Evolutionary conservation across 2,888 invertebrate genomes (phyloP).

Genomic region (Lysandra coridon): DNA sequence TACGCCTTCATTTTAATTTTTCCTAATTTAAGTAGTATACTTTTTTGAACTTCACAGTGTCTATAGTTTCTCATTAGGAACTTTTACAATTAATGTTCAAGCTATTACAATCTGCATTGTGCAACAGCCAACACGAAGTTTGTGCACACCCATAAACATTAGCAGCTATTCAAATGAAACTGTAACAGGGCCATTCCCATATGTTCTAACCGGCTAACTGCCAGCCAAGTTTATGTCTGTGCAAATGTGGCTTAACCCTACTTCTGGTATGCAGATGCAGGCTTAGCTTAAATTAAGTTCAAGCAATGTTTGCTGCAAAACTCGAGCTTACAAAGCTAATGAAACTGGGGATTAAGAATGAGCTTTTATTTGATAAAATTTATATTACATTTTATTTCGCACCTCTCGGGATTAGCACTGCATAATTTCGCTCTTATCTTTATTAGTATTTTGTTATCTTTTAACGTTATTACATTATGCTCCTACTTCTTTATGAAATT

Average conservation of each 20-base stretch:
- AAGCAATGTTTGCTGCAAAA: constrained; percentile 41
- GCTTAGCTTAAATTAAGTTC: constrained; percentile 55
- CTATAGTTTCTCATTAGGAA: constrained; percentile 2
- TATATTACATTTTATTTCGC: constrained; percentile 1
- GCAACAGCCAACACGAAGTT: constrained; percentile 23
- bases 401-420: constrained; percentile 19
- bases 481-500: background rate
- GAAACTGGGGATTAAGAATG: constrained; percentile 32
- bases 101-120: background rate
- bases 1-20: background rate
- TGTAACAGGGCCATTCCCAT: constrained; percentile 31
- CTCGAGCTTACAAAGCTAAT: constrained; percentile 33
- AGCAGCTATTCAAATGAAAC: constrained; percentile 28
- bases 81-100: background rate
- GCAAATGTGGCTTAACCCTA: constrained; percentile 49
- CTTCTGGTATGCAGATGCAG: constrained; percentile 55
- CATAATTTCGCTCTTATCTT: constrained; percentile 21
- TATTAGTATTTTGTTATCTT: constrained; percentile 20
- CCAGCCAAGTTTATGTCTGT: constrained; percentile 43
- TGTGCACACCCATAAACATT: constrained; percentile 18
- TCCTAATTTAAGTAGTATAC: background rate
- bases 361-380: constrained; percentile 31
- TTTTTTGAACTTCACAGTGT: background rate
- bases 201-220: constrained; percentile 28
- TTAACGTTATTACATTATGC: background rate